These are phyloP conservation scores for Entosphenus tridentatus DNA, from an alignment of 2,113 vertebrate species.

Conservation along the genomic window DNA sequence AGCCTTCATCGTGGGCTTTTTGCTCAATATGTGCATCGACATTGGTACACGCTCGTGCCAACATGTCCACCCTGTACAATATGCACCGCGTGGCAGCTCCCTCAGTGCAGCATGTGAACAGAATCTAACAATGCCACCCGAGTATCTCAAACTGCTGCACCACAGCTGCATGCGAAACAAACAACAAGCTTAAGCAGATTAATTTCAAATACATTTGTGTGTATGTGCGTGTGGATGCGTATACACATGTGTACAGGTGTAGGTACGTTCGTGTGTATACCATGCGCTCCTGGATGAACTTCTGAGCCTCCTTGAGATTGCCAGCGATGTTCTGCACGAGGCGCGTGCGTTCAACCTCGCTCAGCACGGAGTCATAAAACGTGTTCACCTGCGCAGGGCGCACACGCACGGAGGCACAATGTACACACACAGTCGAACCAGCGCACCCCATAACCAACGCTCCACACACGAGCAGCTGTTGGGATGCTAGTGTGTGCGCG, in stretches of 20 bases:
- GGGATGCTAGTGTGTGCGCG: too few relatives aligned
- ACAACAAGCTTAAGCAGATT: background rate
- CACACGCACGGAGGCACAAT: background rate
- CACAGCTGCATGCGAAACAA: background rate
- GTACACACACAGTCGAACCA: background rate
- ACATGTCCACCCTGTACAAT: background rate
- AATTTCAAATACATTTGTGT: background rate
- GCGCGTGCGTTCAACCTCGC: slow-evolving; percentile 37
- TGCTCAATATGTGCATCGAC: too few relatives aligned
- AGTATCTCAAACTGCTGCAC: background rate
- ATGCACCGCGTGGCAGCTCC: background rate
- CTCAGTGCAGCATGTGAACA: background rate
- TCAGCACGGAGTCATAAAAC: slow-evolving; percentile 53
- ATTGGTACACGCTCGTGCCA: background rate
- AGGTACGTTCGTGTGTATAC: slow-evolving; percentile 22
- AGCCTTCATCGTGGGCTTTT: background rate
- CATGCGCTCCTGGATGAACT: slow-evolving; percentile 68
- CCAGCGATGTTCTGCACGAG: slow-evolving; percentile 60
- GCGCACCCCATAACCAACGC: background rate
- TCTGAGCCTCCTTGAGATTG: slow-evolving; percentile 44
- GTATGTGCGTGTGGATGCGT: background rate
- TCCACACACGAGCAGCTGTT: background rate
- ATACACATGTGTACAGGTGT: background rate
- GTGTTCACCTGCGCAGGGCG: slow-evolving; percentile 29
- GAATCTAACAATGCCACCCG: background rate